Conservation (phyloP, 1,140 invertebrate genomes). For the Trigoniulus corallinus region DNA sequence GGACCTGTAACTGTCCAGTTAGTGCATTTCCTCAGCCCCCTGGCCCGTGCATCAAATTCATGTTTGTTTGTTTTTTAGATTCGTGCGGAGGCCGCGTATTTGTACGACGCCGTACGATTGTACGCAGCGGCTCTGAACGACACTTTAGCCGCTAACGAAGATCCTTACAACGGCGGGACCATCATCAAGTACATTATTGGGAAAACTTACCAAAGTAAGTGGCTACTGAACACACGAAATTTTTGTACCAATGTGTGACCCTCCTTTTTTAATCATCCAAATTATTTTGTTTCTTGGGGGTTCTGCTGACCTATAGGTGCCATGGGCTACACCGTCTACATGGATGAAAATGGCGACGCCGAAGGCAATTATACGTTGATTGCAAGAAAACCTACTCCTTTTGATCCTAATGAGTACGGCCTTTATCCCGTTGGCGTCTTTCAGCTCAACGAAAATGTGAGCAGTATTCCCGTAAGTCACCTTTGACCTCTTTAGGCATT, state of each 20-base stretch:
- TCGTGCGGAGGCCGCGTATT: conserved; percentile 67
- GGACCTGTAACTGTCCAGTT: too few relatives aligned
- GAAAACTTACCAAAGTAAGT: conserved; percentile 56
- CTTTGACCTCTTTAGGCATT: too few relatives aligned
- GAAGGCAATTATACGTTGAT: conserved; percentile 91
- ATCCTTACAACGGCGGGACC: conserved; percentile 49
- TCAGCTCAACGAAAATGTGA: conserved; percentile 24
- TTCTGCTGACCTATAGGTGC: conserved; percentile 32
- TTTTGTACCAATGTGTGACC: not conserved
- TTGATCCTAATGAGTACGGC: conserved; percentile 36
- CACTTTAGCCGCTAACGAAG: conserved; percentile 41
- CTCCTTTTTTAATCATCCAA: not conserved
- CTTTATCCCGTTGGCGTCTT: conserved; percentile 57
- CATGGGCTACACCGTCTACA: conserved; percentile 62
- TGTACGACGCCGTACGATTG: conserved; percentile 77
- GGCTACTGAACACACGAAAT: too few relatives aligned
- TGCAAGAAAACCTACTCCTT: conserved; percentile 33
- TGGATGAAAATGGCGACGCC: conserved; percentile 87
- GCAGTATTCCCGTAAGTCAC: conserved; percentile 25
- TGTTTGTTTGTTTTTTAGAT: conserved; percentile 36
- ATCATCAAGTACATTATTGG: conserved; percentile 51
- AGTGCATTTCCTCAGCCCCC: too few relatives aligned
- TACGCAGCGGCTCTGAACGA: conserved; percentile 57
- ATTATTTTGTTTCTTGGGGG: not conserved
- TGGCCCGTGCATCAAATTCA: not conserved